Evolutionary conservation across 1,140 invertebrate genomes (phyloP), one percentile per base, ranked within the genome.

Genomic region (Steinernema khuongi): DNA sequence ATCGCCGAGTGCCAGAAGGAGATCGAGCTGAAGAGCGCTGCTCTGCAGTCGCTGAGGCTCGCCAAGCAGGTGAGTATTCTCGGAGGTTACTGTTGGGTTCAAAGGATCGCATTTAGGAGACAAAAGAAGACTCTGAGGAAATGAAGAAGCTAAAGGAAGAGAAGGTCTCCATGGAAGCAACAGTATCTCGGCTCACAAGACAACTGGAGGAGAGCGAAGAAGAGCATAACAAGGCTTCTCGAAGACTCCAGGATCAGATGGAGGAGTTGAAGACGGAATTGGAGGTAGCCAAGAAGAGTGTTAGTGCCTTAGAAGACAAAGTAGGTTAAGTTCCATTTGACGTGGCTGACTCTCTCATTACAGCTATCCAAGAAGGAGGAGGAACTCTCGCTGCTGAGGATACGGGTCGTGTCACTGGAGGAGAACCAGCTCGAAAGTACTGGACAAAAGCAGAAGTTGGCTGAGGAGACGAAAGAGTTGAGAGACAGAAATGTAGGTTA

Each of bases 31-130:
- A 78, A 78, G 41, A 30, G 66, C 17, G 77, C 77, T 1, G 78
- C 77, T n/a, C 66, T 78, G 19, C 75, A 78, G 68, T 74, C 76
- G 0, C 36, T 78, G 28, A 77, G 71, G 69, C 72, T 78, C 18
- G 77, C 76, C n/a, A 78, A 78, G 31, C 72, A 76, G 44, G 77
- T 71, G 44, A n/a, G 28, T 31, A 50, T 18, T 67, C 26, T 67
- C 22, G 31, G 31, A 60, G 7, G 14, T 14, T 60, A 4, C 26
- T 60, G 7, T 22, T 22, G 14, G 11, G 26, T 17, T 17, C 11
- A 60, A 22, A 22, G 14, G 50, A 7, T 7, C 19, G n/a, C n/a
- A n/a, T 60, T 14, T 4, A 60, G 50, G 50, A 60, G 22, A 14
- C 50, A n/a, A 41, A 41, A 41, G 36, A 41, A 60, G 50, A 60